Evolutionary conservation across 2,113 vertebrate genomes (phyloP).

Genomic region (Labeo rohita): DNA sequence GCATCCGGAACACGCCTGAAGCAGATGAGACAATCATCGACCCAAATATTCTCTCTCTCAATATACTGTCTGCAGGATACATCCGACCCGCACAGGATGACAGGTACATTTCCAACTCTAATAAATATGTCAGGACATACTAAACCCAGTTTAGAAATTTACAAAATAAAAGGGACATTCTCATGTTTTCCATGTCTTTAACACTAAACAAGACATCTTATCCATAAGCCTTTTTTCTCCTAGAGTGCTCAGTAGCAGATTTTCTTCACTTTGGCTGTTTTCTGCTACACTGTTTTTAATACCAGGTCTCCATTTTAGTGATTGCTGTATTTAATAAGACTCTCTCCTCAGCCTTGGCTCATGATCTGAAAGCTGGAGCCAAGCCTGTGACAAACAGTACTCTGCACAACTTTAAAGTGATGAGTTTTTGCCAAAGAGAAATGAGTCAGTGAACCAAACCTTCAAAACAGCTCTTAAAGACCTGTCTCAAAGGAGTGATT

Average conservation of each 20-base stretch:
- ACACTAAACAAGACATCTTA: background rate
- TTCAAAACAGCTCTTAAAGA: slow-evolving; percentile 20
- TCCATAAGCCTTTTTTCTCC: background rate
- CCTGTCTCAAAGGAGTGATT: slow-evolving; percentile 23
- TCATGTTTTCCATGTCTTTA: background rate
- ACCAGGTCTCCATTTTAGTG: slow-evolving; percentile 6
- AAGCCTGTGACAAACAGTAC: slow-evolving; percentile 34
- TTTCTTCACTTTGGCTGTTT: background rate
- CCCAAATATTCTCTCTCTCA: slow-evolving; percentile 95
- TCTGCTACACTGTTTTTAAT: background rate
- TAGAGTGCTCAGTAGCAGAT: background rate
- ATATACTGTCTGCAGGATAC: slow-evolving; percentile 90
- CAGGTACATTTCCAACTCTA: slow-evolving; percentile 77
- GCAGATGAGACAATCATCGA: slow-evolving; percentile 91
- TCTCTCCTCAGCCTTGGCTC: slow-evolving; percentile 29
- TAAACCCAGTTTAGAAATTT: background rate
- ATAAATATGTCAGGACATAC: background rate
- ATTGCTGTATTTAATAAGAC: background rate
- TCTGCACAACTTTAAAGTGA: slow-evolving; percentile 15
- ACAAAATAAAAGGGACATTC: background rate
- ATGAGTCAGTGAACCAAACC: slow-evolving; percentile 22
- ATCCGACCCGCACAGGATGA: slow-evolving; percentile 88
- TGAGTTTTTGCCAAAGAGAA: slow-evolving; percentile 35
- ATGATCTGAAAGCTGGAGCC: slow-evolving; percentile 35
- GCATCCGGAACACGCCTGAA: slow-evolving; percentile 92